phyloP scores from a whole-genome alignment of 64 coral and sea anemone genomes.

The Astreopora myriophthalma region DNA sequence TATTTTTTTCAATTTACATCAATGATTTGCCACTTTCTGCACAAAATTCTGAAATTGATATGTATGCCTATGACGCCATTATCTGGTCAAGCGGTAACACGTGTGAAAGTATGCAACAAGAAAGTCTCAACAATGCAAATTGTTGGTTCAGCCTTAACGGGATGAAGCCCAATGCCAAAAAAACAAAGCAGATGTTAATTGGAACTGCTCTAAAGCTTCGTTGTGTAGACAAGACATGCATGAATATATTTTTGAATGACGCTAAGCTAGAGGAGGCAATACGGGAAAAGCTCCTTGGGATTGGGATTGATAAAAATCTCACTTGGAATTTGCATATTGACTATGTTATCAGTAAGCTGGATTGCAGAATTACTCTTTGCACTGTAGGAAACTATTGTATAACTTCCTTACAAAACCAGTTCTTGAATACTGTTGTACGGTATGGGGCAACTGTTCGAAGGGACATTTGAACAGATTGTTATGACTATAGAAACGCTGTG shows the following conservation, averaged over 20 bases:
- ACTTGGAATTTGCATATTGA: background rate
- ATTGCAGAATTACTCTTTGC: background rate
- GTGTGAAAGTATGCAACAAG: constrained; percentile 13
- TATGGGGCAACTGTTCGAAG: no score
- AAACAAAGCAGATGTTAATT: background rate
- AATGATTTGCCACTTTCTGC: background rate
- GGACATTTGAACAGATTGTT: no score
- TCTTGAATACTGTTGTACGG: no score
- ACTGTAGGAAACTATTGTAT: no score
- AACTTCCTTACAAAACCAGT: no score
- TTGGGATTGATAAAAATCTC: background rate
- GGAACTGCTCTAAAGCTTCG: background rate
- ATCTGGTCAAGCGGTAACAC: constrained; percentile 22
- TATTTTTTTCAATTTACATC: background rate
- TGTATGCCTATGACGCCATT: background rate
- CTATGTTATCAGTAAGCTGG: background rate
- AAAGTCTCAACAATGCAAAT: background rate
- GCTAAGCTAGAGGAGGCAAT: background rate
- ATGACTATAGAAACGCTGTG: no score
- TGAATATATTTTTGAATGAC: background rate
- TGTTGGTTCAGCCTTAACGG: constrained; percentile 12
- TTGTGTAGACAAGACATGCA: background rate
- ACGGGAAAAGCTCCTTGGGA: background rate
- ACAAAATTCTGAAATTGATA: background rate
- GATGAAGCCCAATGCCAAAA: constrained; percentile 16